Conservation (phyloP, 2,113 vertebrate genomes). For the Callaeas wilsoni region DNA sequence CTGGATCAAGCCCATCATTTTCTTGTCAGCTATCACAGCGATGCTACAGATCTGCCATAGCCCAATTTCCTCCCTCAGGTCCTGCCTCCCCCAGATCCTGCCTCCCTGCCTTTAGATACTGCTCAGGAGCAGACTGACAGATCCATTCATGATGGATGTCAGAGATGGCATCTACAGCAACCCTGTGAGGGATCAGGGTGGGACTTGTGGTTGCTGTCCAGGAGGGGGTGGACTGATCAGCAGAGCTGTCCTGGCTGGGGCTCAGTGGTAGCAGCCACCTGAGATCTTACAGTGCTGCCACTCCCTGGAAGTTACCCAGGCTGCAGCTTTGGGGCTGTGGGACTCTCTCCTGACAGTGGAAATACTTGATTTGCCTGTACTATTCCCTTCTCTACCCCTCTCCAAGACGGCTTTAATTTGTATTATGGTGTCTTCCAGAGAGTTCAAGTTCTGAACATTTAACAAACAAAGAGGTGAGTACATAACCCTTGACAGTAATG, state of each 20-base stretch:
- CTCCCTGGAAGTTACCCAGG: background rate
- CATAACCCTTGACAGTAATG: background rate
- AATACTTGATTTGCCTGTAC: background rate
- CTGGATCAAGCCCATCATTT: background rate
- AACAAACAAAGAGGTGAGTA: background rate
- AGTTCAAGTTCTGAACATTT: background rate
- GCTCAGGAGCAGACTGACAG: background rate
- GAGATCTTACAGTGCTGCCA: background rate
- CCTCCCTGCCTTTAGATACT: background rate
- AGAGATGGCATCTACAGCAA: background rate
- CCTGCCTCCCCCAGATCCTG: background rate
- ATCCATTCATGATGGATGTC: background rate
- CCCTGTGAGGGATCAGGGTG: background rate
- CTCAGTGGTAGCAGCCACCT: background rate
- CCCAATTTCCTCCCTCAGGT: fast-evolving
- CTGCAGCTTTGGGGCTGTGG: background rate
- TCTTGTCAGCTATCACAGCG: background rate
- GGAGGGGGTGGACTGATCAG: background rate
- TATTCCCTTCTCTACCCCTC: background rate
- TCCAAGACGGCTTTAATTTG: background rate
- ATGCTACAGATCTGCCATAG: fast-evolving
- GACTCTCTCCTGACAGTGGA: background rate
- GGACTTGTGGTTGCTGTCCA: background rate
- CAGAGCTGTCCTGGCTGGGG: background rate
- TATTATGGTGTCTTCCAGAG: background rate